Conservation (phyloP, 2,113 vertebrate species). For the Macroglossus sobrinus region DNA sequence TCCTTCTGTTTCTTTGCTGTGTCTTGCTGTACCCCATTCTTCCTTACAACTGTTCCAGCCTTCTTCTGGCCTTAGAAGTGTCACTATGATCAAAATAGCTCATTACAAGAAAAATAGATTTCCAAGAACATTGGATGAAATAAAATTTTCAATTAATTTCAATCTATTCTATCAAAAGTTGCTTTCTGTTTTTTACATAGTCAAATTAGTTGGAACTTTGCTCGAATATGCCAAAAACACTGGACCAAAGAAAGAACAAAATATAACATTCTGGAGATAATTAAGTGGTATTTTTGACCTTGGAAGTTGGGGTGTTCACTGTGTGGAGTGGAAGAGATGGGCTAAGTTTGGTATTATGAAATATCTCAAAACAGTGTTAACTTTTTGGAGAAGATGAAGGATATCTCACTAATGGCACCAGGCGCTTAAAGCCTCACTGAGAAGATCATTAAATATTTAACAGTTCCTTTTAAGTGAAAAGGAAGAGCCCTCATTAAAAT, state of each 20-base stretch:
- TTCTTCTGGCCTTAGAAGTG: background rate
- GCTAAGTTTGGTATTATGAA: background rate
- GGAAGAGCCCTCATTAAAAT: conserved; percentile 58
- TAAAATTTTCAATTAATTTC: background rate
- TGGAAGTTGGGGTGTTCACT: background rate
- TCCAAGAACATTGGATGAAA: background rate
- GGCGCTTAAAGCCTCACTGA: background rate
- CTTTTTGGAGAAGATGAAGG: background rate
- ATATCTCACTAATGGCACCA: background rate
- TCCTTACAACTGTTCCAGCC: background rate
- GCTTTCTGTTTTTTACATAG: background rate
- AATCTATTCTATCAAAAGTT: background rate
- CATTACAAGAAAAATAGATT: background rate
- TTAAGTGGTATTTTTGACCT: background rate
- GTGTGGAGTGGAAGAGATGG: background rate
- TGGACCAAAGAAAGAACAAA: background rate
- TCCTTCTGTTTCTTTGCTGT: background rate
- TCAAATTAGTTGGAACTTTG: background rate
- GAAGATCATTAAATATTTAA: conserved; percentile 68
- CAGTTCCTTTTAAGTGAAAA: conserved; percentile 59
- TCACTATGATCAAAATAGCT: background rate
- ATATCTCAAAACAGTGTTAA: conserved; percentile 5
- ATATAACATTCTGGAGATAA: background rate
- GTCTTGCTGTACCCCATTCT: background rate
- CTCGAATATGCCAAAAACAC: background rate